A percentile compares a stretch with the other conserved stretches of the same genome.
Evolutionary conservation across 2,888 invertebrate genomes (phyloP).

Genomic region (Parascotia fuliginaria): DNA sequence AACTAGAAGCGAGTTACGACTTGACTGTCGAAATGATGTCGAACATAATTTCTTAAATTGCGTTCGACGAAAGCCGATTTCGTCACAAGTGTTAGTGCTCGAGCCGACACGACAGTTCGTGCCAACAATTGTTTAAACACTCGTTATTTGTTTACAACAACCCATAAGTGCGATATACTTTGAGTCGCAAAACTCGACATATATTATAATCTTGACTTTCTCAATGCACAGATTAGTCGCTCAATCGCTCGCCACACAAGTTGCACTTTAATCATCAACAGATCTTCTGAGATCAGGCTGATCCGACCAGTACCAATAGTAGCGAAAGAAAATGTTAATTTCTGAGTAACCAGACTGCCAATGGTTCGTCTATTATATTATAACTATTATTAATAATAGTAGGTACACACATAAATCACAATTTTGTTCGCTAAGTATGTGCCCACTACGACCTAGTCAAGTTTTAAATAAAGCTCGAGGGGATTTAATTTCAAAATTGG

Average conservation of each 20-base stretch:
- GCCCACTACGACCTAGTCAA: conserved; percentile 38
- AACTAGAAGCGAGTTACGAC: conserved; percentile 45
- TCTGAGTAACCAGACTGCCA: conserved; percentile 1
- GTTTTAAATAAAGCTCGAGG: conserved; percentile 65
- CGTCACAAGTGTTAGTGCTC: conserved; percentile 54
- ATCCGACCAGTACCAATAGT: not conserved
- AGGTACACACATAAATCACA: conserved; percentile 41
- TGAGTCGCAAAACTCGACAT: conserved; percentile 5
- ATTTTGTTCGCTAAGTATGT: conserved; percentile 31
- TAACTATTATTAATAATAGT: too few relatives aligned
- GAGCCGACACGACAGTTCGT: conserved; percentile 53
- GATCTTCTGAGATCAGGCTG: not conserved
- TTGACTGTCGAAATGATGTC: conserved; percentile 56
- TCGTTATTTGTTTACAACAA: conserved; percentile 34
- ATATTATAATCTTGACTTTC: conserved; percentile 1
- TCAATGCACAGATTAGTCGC: conserved; percentile 5
- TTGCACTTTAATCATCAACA: not conserved
- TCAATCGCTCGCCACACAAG: not conserved
- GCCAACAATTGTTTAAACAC: conserved; percentile 47
- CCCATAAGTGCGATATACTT: conserved; percentile 16
- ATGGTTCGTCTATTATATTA: conserved; percentile 11
- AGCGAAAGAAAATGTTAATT: not conserved
- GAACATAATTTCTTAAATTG: conserved; percentile 65
- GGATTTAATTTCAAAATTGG: conserved; percentile 70
- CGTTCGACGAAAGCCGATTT: conserved; percentile 61